Evolutionary conservation across 2,797 vertebrate genomes (phyloP).

Genomic region (Tamandua tetradactyla): DNA sequence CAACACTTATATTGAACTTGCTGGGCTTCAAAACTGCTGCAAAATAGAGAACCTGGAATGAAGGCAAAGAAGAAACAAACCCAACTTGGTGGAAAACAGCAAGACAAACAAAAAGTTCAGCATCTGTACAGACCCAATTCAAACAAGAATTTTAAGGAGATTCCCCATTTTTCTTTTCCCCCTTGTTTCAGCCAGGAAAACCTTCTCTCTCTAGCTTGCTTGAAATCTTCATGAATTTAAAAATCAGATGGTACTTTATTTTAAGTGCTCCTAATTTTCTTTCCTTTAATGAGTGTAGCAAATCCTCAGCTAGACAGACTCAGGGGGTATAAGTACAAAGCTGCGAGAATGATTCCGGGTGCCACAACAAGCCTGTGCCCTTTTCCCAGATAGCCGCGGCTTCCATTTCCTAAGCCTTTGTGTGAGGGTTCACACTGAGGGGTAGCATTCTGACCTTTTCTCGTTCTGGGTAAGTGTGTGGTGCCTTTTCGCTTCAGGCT

Average conservation of each 20-base stretch:
- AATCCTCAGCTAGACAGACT: not conserved
- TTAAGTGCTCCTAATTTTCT: not conserved
- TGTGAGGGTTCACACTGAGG: not conserved
- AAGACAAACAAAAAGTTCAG: not conserved
- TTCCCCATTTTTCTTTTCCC: too few relatives aligned
- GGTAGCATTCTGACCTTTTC: not conserved
- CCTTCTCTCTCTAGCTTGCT: not conserved
- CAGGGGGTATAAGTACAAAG: accelerated
- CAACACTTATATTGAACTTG: not conserved
- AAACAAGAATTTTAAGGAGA: not conserved
- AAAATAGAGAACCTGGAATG: not conserved
- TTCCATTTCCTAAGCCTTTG: not conserved
- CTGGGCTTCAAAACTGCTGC: not conserved
- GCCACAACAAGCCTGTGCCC: accelerated
- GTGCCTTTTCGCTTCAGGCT: not conserved
- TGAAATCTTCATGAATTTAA: not conserved
- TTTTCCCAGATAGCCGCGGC: not conserved
- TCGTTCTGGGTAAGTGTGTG: not conserved
- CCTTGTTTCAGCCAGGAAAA: not conserved
- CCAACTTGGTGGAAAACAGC: not conserved
- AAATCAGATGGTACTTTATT: not conserved
- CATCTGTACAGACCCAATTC: accelerated
- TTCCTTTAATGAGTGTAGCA: not conserved
- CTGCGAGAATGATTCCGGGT: accelerated
- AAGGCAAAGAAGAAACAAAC: not conserved